phyloP scores from a whole-genome alignment of 2,888 invertebrate species.

The Metallyticus violacea region DNA sequence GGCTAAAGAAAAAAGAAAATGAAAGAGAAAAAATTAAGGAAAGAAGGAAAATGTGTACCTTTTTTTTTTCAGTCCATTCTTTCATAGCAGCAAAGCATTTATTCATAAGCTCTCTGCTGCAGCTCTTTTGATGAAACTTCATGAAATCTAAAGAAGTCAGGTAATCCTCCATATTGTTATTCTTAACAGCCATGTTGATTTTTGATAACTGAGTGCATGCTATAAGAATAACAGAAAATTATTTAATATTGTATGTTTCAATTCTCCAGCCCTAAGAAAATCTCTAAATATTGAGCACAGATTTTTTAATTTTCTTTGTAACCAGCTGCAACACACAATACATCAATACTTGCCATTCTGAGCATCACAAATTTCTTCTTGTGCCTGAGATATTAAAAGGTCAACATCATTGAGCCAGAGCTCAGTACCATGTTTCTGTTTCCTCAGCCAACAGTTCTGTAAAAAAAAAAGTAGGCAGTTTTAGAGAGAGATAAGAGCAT shows the following conservation, averaged over 20 bases:
- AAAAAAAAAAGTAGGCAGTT: not conserved
- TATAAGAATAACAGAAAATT: slow-evolving; percentile 35
- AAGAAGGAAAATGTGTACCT: not conserved
- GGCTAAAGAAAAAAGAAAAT: not conserved
- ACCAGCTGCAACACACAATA: too few species aligned
- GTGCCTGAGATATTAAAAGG: slow-evolving; percentile 50
- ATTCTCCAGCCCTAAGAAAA: too few species aligned
- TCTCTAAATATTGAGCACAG: too few species aligned
- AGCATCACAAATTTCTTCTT: slow-evolving; percentile 43
- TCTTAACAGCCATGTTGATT: slow-evolving; percentile 40
- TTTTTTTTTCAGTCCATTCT: not conserved
- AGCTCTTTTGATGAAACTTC: not conserved
- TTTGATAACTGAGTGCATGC: slow-evolving; percentile 39
- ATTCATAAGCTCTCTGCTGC: not conserved
- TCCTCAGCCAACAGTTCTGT: not conserved
- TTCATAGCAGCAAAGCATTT: not conserved
- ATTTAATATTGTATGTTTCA: too few species aligned
- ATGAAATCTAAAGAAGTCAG: not conserved
- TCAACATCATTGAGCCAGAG: slow-evolving; percentile 60
- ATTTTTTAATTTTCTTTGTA: too few species aligned
- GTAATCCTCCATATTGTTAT: slow-evolving; percentile 34
- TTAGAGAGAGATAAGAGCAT: too few species aligned
- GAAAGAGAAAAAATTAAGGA: slow-evolving; percentile 21
- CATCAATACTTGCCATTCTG: slow-evolving; percentile 37
- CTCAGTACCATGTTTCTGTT: slow-evolving; percentile 50